phyloP scores from a whole-genome alignment of 2,888 invertebrate genomes.

The Diaperis boleti region DNA sequence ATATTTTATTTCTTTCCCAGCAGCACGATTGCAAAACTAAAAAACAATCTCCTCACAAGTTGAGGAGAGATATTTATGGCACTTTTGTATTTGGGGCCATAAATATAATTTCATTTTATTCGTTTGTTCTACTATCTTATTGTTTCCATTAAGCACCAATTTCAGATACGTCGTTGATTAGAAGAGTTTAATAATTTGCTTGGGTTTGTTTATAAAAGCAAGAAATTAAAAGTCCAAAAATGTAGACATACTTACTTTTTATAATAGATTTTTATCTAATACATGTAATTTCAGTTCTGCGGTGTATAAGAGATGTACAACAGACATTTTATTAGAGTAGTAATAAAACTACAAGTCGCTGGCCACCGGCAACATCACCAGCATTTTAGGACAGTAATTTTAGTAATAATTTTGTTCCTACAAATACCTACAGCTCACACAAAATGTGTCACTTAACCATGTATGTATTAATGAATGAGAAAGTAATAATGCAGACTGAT shows the following conservation, averaged over 20 bases:
- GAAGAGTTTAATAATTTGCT: not conserved
- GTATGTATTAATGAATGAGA: too few relatives aligned
- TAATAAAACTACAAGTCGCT: constrained; percentile 20
- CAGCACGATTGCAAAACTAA: constrained; percentile 9
- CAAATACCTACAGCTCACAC: constrained; percentile 10
- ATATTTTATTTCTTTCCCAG: constrained; percentile 11
- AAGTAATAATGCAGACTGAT: too few relatives aligned
- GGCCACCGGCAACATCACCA: not conserved
- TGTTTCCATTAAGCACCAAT: not conserved
- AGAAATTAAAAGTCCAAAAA: too few relatives aligned
- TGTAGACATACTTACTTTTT: too few relatives aligned
- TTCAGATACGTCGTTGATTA: not conserved
- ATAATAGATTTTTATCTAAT: too few relatives aligned
- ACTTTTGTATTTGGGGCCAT: constrained; percentile 1
- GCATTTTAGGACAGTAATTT: constrained; percentile 8
- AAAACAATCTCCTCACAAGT: not conserved
- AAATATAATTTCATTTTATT: not conserved
- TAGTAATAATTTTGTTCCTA: constrained; percentile 1
- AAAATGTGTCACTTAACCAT: too few relatives aligned
- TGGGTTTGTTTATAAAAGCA: too few relatives aligned
- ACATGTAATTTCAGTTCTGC: too few relatives aligned
- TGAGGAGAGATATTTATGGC: constrained; percentile 8
- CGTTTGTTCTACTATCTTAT: not conserved
- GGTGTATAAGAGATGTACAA: too few relatives aligned
- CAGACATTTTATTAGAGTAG: too few relatives aligned